A percentile compares a stretch with the other conserved stretches of the same genome.
Conservation (phyloP, 2,797 vertebrate species). For the Sebastolobus alascanus region DNA sequence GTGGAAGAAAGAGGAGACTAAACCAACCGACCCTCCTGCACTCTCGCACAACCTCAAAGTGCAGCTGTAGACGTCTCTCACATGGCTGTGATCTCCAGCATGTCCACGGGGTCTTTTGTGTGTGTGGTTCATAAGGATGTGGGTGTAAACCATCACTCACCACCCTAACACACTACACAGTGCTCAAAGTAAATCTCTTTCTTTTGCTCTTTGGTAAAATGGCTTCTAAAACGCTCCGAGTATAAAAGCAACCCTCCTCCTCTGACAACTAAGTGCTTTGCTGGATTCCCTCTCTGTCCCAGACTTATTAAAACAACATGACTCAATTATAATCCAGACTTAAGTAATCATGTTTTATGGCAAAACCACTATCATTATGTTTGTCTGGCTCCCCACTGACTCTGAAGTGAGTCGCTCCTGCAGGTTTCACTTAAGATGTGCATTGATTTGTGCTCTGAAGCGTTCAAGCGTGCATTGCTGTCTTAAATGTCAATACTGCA, state of each 20-base stretch:
- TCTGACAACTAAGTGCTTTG: constrained; percentile 59
- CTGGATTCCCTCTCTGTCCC: constrained; percentile 51
- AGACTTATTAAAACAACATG: constrained; percentile 73
- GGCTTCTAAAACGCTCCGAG: constrained; percentile 26
- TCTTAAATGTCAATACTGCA: constrained; percentile 69
- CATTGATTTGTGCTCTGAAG: constrained; percentile 76
- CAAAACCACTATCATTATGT: constrained; percentile 71
- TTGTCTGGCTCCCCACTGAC: constrained; percentile 61
- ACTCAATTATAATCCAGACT: constrained; percentile 68
- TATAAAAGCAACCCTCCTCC: constrained; percentile 22
- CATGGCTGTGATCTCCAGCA: constrained; percentile 69
- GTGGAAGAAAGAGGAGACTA: constrained; percentile 36
- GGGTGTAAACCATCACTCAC: constrained; percentile 64
- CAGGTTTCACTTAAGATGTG: constrained; percentile 69
- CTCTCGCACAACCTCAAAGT: constrained; percentile 69
- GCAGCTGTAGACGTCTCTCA: constrained; percentile 71
- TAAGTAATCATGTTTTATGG: constrained; percentile 79
- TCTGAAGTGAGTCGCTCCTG: constrained; percentile 52
- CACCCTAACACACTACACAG: constrained; percentile 43
- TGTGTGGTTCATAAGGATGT: constrained; percentile 51
- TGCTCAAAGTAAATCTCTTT: constrained; percentile 40
- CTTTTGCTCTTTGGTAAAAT: constrained; percentile 37
- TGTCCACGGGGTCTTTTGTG: constrained; percentile 55
- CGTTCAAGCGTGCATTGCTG: constrained; percentile 63
- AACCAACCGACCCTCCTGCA: constrained; percentile 11